Conservation (phyloP, 2,797 vertebrate species). For the Notamacropus eugenii region DNA sequence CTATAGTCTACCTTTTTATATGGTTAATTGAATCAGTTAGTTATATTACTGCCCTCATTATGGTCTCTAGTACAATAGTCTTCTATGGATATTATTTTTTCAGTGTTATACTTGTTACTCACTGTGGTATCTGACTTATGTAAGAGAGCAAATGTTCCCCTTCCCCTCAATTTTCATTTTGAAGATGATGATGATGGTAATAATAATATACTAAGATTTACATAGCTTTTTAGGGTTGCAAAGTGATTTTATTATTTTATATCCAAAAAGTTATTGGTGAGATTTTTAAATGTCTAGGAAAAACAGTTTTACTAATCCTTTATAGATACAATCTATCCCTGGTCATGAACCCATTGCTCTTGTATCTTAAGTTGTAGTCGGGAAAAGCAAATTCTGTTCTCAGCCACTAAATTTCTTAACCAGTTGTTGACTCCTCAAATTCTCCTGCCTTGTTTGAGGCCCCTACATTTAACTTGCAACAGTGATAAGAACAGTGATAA, state of each 20-base stretch:
- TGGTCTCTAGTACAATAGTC: neutral
- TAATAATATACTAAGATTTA: neutral
- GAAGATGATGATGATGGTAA: neutral
- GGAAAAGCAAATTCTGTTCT: neutral
- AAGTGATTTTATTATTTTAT: neutral
- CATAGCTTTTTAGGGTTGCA: neutral
- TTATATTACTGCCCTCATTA: neutral
- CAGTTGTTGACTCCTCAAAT: neutral
- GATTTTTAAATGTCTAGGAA: neutral
- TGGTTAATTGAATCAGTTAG: neutral
- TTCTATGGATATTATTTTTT: neutral
- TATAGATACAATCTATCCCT: neutral
- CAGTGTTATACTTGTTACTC: neutral
- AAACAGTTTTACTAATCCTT: neutral
- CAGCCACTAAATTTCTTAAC: neutral
- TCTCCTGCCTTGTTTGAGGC: neutral
- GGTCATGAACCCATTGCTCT: neutral
- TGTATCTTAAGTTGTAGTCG: neutral
- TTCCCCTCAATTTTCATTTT: neutral
- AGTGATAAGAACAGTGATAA: neutral
- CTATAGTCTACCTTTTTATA: neutral
- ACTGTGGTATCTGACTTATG: neutral
- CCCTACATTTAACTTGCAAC: neutral
- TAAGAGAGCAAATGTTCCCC: neutral
- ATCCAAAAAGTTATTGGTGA: neutral